Evolutionary conservation across 1,140 invertebrate genomes (phyloP).

Genomic region (Procambarus clarkii): DNA sequence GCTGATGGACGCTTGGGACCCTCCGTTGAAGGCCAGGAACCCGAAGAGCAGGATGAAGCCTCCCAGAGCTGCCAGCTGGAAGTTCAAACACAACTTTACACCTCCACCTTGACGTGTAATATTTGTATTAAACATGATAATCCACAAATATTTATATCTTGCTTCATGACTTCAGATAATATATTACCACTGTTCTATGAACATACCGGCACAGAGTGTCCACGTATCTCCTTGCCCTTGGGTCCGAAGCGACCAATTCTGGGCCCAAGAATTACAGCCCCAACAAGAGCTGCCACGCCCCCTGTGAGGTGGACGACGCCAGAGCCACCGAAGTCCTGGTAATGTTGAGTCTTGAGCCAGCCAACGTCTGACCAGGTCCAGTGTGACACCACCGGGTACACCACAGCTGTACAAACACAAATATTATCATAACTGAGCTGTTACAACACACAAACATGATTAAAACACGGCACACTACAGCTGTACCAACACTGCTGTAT

Average conservation of each 20-base stretch:
- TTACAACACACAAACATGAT: slow-evolving; percentile 18
- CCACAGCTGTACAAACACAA: slow-evolving; percentile 73
- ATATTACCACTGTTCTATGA: too few species aligned
- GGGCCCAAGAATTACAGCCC: slow-evolving; percentile 77
- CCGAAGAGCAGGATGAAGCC: slow-evolving; percentile 80
- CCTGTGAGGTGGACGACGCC: slow-evolving; percentile 79
- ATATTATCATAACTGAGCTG: slow-evolving; percentile 73
- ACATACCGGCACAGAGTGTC: slow-evolving; percentile 71
- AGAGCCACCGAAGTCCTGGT: slow-evolving; percentile 76
- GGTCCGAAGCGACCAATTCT: slow-evolving; percentile 76
- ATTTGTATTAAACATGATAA: too few species aligned
- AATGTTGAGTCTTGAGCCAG: slow-evolving; percentile 75
- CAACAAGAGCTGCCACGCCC: slow-evolving; percentile 79
- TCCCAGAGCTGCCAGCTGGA: slow-evolving; percentile 78
- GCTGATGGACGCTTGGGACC: slow-evolving; percentile 77
- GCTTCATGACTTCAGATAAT: too few species aligned
- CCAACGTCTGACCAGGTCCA: slow-evolving; percentile 79
- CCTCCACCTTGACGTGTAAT: too few species aligned
- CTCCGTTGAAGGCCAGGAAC: slow-evolving; percentile 82
- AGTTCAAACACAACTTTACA: slow-evolving; percentile 49
- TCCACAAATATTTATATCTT: too few species aligned
- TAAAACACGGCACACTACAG: too few species aligned
- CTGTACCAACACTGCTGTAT: too few species aligned
- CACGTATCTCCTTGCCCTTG: slow-evolving; percentile 77
- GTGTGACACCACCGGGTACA: slow-evolving; percentile 80